Conservation (phyloP, 2,113 vertebrate genomes). For the Cyanocitta stelleri region DNA sequence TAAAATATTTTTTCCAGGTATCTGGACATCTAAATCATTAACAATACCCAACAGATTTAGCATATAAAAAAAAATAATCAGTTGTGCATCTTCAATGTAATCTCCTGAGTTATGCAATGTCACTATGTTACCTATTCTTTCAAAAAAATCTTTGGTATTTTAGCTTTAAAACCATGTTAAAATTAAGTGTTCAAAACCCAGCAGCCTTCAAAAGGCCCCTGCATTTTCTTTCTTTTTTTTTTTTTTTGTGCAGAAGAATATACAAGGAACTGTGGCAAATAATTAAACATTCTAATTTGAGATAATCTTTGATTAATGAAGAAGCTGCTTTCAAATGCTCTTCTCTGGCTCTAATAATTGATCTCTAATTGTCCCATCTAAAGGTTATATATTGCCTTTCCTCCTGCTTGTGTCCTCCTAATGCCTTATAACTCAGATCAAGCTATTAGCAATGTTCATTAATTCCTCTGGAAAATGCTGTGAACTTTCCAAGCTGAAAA, state of each 20-base stretch:
- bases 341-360: constrained; percentile 53
- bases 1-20: neutral
- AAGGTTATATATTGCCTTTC: constrained; percentile 67
- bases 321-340: constrained; percentile 23
- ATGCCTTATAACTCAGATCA: constrained; percentile 29
- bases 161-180: neutral
- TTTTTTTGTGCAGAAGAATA: neutral
- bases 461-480: constrained; percentile 47
- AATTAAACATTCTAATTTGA: constrained; percentile 61
- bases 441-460: constrained; percentile 57
- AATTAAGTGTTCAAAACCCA: neutral
- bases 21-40: neutral
- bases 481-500: constrained; percentile 25
- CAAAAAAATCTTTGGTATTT: neutral
- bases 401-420: constrained; percentile 51
- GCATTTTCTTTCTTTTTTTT: neutral
- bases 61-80: neutral
- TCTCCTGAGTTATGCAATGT: neutral
- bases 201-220: neutral
- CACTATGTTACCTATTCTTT: neutral
- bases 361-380: constrained; percentile 60
- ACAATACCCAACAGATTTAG: neutral
- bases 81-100: neutral
- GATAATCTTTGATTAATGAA: constrained; percentile 62
- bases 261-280: constrained; percentile 20